Conservation (phyloP, 2,888 invertebrate species). For the Brachyptera putata region DNA sequence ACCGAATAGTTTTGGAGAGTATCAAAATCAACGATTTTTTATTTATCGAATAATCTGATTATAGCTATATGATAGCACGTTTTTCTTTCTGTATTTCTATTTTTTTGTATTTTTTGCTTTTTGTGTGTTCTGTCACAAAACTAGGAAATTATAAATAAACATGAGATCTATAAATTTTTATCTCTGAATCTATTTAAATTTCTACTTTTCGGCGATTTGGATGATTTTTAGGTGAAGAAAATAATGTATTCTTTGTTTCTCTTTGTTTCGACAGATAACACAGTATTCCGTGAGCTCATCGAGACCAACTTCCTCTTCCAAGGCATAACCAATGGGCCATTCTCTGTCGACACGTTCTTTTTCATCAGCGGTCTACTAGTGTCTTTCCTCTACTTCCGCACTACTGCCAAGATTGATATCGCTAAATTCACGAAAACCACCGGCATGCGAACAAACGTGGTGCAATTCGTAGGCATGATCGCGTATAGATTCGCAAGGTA, state of each 20-base stretch:
- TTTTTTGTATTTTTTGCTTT: too few relatives aligned
- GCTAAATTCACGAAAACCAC: conserved; percentile 36
- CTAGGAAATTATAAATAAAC: too few relatives aligned
- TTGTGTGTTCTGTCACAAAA: too few relatives aligned
- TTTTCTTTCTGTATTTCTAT: too few relatives aligned
- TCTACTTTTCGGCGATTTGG: too few relatives aligned
- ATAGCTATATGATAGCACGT: too few relatives aligned
- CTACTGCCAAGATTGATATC: conserved; percentile 58
- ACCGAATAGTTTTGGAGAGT: too few relatives aligned
- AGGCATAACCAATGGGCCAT: conserved; percentile 46
- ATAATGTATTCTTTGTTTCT: too few relatives aligned
- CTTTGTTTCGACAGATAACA: conserved; percentile 41
- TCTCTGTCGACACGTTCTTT: conserved; percentile 47
- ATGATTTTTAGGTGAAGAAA: not conserved
- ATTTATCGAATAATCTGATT: too few relatives aligned
- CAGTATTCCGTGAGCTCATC: conserved; percentile 41
- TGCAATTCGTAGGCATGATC: conserved; percentile 51
- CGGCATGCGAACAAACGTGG: conserved; percentile 27
- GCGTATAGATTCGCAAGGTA: conserved; percentile 40
- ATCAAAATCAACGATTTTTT: too few relatives aligned
- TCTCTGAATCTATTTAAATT: not conserved
- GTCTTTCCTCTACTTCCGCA: conserved; percentile 79
- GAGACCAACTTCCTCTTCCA: conserved; percentile 46
- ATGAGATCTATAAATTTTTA: too few relatives aligned
- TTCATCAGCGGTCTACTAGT: conserved; percentile 68